Evolutionary conservation across 2,113 vertebrate genomes (phyloP).

Genomic region (Cathartes aura): DNA sequence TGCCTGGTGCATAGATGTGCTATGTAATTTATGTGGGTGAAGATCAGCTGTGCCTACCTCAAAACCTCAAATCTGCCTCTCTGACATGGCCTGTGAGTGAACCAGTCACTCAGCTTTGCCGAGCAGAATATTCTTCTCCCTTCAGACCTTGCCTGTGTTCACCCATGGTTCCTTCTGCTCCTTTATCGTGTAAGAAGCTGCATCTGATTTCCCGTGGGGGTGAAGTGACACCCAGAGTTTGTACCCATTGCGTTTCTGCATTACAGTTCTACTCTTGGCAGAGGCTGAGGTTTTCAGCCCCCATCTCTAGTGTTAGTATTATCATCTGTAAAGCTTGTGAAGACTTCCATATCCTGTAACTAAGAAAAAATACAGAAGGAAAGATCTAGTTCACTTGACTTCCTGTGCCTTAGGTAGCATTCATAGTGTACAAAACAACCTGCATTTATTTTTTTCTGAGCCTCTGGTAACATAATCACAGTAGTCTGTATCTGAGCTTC

Average conservation of each 20-base stretch:
- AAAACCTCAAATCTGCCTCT: not conserved
- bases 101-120: not conserved
- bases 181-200: not conserved
- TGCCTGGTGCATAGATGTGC: not conserved
- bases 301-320: not conserved
- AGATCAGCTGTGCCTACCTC: not conserved
- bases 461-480: not conserved
- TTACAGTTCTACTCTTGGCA: not conserved
- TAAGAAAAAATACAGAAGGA: not conserved
- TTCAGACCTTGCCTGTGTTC: not conserved
- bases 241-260: not conserved
- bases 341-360: not conserved
- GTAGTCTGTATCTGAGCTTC: not conserved
- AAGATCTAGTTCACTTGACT: not conserved
- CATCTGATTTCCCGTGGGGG: not conserved
- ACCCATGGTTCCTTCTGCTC: not conserved
- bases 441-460: not conserved
- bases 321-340: not conserved
- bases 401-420: not conserved
- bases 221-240: not conserved
- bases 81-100: not conserved
- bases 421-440: not conserved
- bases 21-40: fast-evolving
- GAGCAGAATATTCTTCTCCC: not conserved
- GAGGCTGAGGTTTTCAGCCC: not conserved